Evolutionary conservation across 2,888 invertebrate genomes (phyloP), one percentile per base, ranked within the genome.

Genomic region (Melinaea marsaeus): DNA sequence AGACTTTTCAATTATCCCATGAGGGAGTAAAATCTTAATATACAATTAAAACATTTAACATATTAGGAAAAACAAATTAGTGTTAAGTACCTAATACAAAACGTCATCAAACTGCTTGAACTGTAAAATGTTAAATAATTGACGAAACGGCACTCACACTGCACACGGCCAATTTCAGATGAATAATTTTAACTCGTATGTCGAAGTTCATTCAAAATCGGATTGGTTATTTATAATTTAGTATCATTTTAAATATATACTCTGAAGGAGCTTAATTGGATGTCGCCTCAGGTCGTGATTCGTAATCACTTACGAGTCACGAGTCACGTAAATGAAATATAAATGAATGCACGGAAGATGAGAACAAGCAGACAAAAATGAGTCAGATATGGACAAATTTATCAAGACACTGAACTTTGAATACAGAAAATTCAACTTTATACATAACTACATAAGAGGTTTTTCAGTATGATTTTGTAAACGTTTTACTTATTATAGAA

Each of bases 141-240:
- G 77, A 82, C 63, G 22, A 64, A 59, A 61, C 71, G 70, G 71
- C 75, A 75, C 71, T 69, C 71, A 63, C 69, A 66, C 67, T 74
- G 71, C 71, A 78, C 77, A 79, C 75, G 79, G 79, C 78, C 81
- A 80, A 83, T 80, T 80, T 82, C 74, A 74, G 69, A 70, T 85
- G 79, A 83, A 85, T 85, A 79, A 85, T 84, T 85, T 76, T 85
- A 75, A 76, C 72, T 77, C 78, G 72, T 83, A 83, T 79, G 84
- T 76, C 79, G 72, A 82, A 83, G 80, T 83, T 81, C 78, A 75
- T 73, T 80, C 83, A 80, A 82, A 84, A 83, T 83, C 81, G 78
- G 77, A 78, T 78, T 70, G 81, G 83, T 78, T 82, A 84, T 84
- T 81, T 80, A 84, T 79, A 83, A 84, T 84, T 84, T 84, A 84